Evolutionary conservation across 1,140 invertebrate species (phyloP), one percentile per base, ranked within the genome.

Genomic region (Drosophila grimshawi): DNA sequence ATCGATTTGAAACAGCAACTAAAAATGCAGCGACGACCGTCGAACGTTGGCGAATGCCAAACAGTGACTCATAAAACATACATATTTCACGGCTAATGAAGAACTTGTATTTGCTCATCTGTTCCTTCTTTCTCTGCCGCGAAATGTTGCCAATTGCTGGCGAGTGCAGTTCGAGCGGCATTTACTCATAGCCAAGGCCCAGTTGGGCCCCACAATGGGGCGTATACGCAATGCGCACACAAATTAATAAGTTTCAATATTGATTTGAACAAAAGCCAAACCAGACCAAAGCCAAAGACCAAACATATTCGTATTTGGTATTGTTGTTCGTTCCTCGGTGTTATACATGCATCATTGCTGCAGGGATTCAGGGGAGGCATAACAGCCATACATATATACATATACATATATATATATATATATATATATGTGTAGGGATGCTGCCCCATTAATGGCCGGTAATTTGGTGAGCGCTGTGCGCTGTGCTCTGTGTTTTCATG

Each of bases 1-100:
- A 86, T 85, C 81, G 78, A 86, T 85, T 86, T 81, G 82, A 86
- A 81, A 81, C 81, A 86, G 75, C 74, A 64, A 86, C 81, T 85
- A 81, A 86, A 72, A 66, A 62, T 60, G 45, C 56, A 64, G 39
- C 61, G 39, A 27, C 33, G 7, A 6, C 11, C 33, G 10, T 39
- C 45, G 6, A 64, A 30, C 27, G n/a, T 5, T 37, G 32, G 4
- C 51, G 55, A 62, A 55, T 37, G n/a, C 45, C 37, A 41, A 53
- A 55, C 33, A 70, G 46, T 83, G 81, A 83, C 41, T 85, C 81
- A 83, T 80, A 73, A 66, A 82, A 60, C 10, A 10, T 4, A 4
- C 48, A 65, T 75, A 75, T 78, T 83, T 83, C 56, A 80, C 49
- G 63, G 63, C 65, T 59, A 82, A 75, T 66, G 41, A 78, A 81